Conservation (phyloP, 2,888 invertebrate species). For the Phaonia tiefii region DNA sequence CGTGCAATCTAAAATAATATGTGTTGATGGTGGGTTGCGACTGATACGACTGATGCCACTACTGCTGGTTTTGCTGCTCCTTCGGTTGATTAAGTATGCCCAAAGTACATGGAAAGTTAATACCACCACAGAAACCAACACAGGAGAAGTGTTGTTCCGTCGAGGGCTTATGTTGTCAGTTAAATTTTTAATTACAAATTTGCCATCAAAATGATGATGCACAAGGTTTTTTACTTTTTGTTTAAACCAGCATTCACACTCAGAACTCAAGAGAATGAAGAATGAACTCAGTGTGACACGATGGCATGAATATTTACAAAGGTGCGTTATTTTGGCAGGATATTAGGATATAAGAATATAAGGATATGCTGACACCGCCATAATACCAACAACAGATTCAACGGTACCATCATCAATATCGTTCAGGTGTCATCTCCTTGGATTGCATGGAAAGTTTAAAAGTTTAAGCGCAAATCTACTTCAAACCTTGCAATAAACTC, state of each 20-base stretch:
- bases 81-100: constrained; percentile 31
- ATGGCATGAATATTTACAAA: constrained; percentile 15
- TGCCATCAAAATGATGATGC: constrained; percentile 44
- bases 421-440: too few relatives aligned
- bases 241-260: neutral
- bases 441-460: too few relatives aligned
- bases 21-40: neutral
- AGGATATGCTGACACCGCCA: too few relatives aligned
- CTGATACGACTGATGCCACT: neutral
- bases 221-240: constrained; percentile 28
- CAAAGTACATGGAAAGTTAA: constrained; percentile 61
- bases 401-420: too few relatives aligned
- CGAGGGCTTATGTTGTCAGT: constrained; percentile 53
- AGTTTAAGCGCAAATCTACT: too few relatives aligned
- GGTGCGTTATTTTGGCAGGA: constrained; percentile 19
- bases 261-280: too few relatives aligned
- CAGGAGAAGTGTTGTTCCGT: constrained; percentile 3
- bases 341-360: neutral
- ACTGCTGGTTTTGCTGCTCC: neutral
- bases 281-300: neutral
- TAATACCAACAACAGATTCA: too few relatives aligned
- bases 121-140: constrained; percentile 38
- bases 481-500: too few relatives aligned
- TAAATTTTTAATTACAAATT: constrained; percentile 60
- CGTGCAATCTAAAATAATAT: neutral